Conservation (phyloP, 2,797 vertebrate genomes). For the Salmo trutta region DNA sequence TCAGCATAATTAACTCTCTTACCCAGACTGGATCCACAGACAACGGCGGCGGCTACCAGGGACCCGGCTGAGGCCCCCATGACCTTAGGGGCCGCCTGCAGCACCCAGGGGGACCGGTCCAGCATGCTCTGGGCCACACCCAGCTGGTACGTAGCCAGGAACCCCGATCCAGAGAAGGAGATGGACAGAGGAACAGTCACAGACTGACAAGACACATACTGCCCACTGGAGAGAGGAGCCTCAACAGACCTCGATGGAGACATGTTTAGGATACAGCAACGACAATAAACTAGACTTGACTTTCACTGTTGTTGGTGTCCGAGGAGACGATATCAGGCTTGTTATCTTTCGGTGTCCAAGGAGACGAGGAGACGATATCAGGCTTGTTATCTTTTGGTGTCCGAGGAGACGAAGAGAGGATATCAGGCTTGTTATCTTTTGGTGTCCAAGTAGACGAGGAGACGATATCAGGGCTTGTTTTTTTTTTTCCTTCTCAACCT, state of each 20-base stretch:
- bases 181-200: background rate
- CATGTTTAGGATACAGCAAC: background rate
- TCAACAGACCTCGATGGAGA: background rate
- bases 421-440: too few relatives aligned
- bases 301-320: too few relatives aligned
- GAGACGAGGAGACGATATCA: too few relatives aligned
- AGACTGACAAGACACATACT: background rate
- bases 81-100: conserved; percentile 77
- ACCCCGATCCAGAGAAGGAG: conserved; percentile 83
- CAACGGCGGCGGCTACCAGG: conserved; percentile 82
- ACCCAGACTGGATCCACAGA: conserved; percentile 75
- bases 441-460: too few relatives aligned
- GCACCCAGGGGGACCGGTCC: conserved; percentile 77
- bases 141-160: conserved; percentile 85
- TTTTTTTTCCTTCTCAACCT: too few relatives aligned
- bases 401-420: too few relatives aligned
- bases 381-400: too few relatives aligned
- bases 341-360: too few relatives aligned
- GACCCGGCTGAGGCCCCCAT: conserved; percentile 87
- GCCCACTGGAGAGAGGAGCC: background rate
- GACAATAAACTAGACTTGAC: too few relatives aligned
- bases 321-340: too few relatives aligned
- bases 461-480: too few relatives aligned
- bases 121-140: conserved; percentile 84
- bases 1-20: conserved; percentile 35